phyloP scores from a whole-genome alignment of 2,888 invertebrate species.

The Orchesella flavescens region DNA sequence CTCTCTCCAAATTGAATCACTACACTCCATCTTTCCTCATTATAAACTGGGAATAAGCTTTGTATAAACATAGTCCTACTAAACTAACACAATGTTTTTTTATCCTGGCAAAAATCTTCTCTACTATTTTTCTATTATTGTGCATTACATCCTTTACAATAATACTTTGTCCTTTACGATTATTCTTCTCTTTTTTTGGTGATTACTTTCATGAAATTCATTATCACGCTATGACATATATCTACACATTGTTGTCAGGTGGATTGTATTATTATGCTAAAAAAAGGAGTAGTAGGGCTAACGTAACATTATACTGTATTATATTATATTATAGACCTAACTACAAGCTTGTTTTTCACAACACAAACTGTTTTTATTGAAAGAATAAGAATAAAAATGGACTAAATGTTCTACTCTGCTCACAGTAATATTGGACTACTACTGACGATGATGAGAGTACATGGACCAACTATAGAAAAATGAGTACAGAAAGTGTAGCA shows the following conservation, averaged over 20 bases:
- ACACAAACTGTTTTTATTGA: too few relatives aligned
- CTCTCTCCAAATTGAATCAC: too few relatives aligned
- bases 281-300: too few relatives aligned
- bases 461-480: not conserved
- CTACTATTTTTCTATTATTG: constrained; percentile 1
- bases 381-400: not conserved
- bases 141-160: not conserved
- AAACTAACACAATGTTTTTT: too few relatives aligned
- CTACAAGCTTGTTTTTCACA: too few relatives aligned
- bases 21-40: too few relatives aligned
- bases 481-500: constrained; percentile 3
- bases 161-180: not conserved
- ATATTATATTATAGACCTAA: too few relatives aligned
- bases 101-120: not conserved
- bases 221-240: constrained; percentile 17
- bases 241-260: constrained; percentile 5
- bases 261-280: too few relatives aligned
- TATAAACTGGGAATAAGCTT: too few relatives aligned
- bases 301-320: too few relatives aligned
- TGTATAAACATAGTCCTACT: too few relatives aligned
- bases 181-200: constrained; percentile 2
- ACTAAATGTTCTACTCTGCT: constrained; percentile 17
- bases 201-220: constrained; percentile 15
- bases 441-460: not conserved
- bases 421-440: not conserved